These are phyloP conservation scores for Diabrotica undecimpunctata DNA, from an alignment of 1,140 invertebrate species.

Conservation along the genomic window DNA sequence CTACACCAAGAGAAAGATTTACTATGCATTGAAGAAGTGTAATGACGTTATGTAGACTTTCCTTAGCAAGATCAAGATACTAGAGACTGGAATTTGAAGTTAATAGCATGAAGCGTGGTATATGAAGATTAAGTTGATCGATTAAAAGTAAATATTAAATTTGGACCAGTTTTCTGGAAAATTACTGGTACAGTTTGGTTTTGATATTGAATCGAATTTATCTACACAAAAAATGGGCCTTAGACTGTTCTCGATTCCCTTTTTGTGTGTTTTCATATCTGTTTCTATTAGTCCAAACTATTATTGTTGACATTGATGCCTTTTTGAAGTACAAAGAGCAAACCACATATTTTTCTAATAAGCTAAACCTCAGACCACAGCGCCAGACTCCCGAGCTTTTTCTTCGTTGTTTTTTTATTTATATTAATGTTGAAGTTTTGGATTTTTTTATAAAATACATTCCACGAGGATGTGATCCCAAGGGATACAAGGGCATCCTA, in stretches of 20 bases:
- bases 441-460: conserved; percentile 39
- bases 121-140: too few relatives aligned
- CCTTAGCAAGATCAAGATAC: too few relatives aligned
- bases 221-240: background rate
- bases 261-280: background rate
- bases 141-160: too few relatives aligned
- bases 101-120: too few relatives aligned
- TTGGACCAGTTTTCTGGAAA: too few relatives aligned
- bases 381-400: conserved; percentile 29
- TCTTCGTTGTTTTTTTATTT: conserved; percentile 29
- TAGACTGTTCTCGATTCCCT: background rate
- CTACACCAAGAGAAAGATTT: too few relatives aligned
- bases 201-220: too few relatives aligned
- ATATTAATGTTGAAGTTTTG: conserved; percentile 31
- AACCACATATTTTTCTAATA: conserved; percentile 38
- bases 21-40: too few relatives aligned
- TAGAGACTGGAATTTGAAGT: too few relatives aligned
- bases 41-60: too few relatives aligned
- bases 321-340: conserved; percentile 47
- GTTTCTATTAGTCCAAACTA: background rate
- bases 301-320: conserved; percentile 45
- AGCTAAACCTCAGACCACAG: conserved; percentile 32
- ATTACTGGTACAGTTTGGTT: too few relatives aligned
- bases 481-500: conserved; percentile 49
- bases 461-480: conserved; percentile 46